Base-by-base conservation (phyloP, 1,140 invertebrate genomes). In the Patella vulgata region DNA sequence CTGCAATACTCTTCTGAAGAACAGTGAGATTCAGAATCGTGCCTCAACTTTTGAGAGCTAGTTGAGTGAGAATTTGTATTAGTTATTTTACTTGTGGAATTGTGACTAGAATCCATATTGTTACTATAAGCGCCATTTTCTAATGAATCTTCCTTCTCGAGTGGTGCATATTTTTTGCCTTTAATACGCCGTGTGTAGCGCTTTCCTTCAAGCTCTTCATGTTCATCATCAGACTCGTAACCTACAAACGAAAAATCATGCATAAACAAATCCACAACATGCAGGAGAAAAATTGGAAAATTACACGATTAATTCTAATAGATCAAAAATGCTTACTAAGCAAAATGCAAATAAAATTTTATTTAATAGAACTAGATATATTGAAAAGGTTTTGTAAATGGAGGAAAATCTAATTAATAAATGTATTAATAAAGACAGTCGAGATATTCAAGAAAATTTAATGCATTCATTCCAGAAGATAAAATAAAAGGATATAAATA, bases 211-310 rank as follows among this genome's bases (percentile, higher is more conserved):
- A 72, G 63, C 46, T 80, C 80, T 50, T 80, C 77, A 67, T 68
- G 71, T 65, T 82, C 80, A 57, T 82, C 80, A 68, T 82, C 80
- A 42, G 76, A 74, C 69, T 81, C 79, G 75, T 77, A 82, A 59
- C 80, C 80, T 82, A 82, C 44, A 82, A 79, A 68, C 72, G 66
- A 78, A 63, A 70, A 77, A 76, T 59, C 74, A 79, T 75, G 77
- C 74, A 74, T 46, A 62, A 44, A 63, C 36, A 28, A n/a, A 54
- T 50, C 33, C 27, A 44, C 46, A 66, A 58, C 55, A 66, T 54
- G 46, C 43, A 44, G 39, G n/a, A 40, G 46, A 53, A 43, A 40
- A n/a, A 36, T 47, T 23, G 40, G 33, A 28, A 59, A 40, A 46
- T 17, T 4, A 48, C 52, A 51, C 50, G 28, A 21, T 48, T 21